Percentiles rank a stretch among this genome's conserved stretches.
These are phyloP conservation scores for Scatophagus argus DNA, from an alignment of 2,113 vertebrate species.

Conservation along the genomic window DNA sequence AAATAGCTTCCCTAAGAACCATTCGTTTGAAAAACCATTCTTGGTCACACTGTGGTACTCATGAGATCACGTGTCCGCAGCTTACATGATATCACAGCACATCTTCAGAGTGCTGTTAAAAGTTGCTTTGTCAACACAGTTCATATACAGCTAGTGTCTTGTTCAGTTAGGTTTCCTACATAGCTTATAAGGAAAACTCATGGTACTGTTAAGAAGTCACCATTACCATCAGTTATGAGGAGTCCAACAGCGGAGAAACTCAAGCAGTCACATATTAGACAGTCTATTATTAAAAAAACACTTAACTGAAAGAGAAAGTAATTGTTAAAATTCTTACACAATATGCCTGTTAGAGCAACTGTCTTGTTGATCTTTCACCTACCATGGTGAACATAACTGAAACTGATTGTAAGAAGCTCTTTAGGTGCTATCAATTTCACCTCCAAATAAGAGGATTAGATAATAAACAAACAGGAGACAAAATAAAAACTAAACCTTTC, in stretches of 20 bases:
- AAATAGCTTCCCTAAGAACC: not conserved
- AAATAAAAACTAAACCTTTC: not conserved
- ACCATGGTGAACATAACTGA: too few relatives aligned
- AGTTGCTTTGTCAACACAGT: not conserved
- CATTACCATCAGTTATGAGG: not conserved
- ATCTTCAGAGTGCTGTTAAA: not conserved
- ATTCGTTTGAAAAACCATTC: not conserved
- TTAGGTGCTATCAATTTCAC: not conserved
- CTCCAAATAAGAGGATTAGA: not conserved
- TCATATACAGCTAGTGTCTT: not conserved
- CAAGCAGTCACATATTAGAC: not conserved
- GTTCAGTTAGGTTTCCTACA: not conserved
- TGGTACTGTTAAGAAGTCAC: not conserved
- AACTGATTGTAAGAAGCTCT: too few relatives aligned
- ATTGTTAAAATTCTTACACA: not conserved
- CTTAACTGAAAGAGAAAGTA: not conserved
- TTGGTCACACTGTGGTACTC: slow-evolving; percentile 48
- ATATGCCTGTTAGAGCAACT: not conserved
- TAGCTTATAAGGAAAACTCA: not conserved
- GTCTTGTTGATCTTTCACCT: too few relatives aligned
- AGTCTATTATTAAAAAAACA: too few relatives aligned
- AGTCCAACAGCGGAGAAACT: not conserved
- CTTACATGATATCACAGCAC: slow-evolving; percentile 9
- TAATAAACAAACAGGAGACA: not conserved
- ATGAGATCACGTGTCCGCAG: not conserved